A percentile compares a stretch with the other conserved stretches of the same genome.
Conservation (phyloP, 2,888 invertebrate species). For the Brachynemurus nebulosus region DNA sequence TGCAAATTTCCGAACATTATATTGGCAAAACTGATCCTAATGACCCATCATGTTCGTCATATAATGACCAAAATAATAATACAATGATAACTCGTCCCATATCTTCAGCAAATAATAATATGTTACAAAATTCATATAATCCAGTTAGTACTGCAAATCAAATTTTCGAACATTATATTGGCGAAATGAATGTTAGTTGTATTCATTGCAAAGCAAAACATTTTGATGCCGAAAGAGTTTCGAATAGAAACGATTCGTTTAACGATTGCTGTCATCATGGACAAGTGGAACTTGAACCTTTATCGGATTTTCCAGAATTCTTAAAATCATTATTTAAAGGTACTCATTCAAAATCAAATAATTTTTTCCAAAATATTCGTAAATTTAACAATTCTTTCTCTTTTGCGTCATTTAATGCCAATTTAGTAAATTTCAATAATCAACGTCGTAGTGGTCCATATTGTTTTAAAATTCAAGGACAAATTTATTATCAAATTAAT, state of each 20-base stretch:
- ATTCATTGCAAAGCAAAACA: constrained; percentile 15
- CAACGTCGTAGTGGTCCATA: constrained; percentile 15
- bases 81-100: too few species aligned
- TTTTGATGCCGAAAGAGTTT: constrained; percentile 14
- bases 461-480: constrained; percentile 16
- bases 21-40: too few species aligned
- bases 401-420: constrained; percentile 16
- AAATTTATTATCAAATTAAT: constrained; percentile 16
- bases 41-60: too few species aligned
- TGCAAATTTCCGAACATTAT: too few species aligned
- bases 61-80: too few species aligned
- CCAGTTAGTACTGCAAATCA: too few species aligned
- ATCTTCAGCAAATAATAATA: too few species aligned
- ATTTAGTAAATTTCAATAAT: constrained; percentile 14
- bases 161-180: too few species aligned
- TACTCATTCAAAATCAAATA: constrained; percentile 13
- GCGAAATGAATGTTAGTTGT: too few species aligned
- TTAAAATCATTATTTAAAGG: constrained; percentile 13
- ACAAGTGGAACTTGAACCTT: constrained; percentile 14
- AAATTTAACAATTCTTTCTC: constrained; percentile 16
- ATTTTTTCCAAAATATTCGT: constrained; percentile 15
- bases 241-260: constrained; percentile 15
- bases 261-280: constrained; percentile 16
- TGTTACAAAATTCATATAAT: too few species aligned
- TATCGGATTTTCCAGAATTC: constrained; percentile 15